These are phyloP conservation scores for Mantis religiosa DNA, from an alignment of 2,888 invertebrate genomes.

Conservation along the genomic window DNA sequence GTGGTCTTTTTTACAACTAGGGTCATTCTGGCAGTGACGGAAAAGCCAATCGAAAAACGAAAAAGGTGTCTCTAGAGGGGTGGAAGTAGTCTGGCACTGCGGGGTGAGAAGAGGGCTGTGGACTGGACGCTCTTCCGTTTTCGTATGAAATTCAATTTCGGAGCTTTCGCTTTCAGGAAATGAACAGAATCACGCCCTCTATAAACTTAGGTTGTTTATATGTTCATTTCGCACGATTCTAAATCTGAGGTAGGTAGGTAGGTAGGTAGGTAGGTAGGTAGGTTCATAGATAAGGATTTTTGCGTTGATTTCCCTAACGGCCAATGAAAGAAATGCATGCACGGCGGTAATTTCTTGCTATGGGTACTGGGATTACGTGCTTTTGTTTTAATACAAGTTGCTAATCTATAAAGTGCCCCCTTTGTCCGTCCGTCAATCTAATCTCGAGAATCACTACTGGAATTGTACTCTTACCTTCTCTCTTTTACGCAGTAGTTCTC, in stretches of 20 bases:
- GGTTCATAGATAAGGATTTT: neutral
- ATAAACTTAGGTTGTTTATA: neutral
- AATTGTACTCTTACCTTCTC: too few species aligned
- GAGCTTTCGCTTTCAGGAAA: conserved; percentile 6
- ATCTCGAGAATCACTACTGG: too few species aligned
- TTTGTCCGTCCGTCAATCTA: too few species aligned
- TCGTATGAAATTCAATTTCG: conserved; percentile 8
- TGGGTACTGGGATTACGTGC: too few species aligned
- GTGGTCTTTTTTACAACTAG: neutral
- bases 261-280: neutral
- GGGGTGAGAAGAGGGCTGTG: neutral
- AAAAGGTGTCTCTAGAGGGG: neutral
- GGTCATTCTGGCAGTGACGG: neutral
- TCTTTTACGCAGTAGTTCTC: too few species aligned
- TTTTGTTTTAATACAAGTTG: too few species aligned
- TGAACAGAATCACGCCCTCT: neutral
- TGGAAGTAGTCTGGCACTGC: neutral
- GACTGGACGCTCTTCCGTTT: neutral
- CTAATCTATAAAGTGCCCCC: too few species aligned
- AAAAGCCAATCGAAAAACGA: neutral
- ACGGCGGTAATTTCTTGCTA: neutral
- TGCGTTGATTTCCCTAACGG: neutral
- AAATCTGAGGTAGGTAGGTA: neutral
- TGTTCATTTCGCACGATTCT: neutral
- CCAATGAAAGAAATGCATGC: neutral